Base-by-base conservation (phyloP, 2,888 invertebrate genomes). In the Nasonia oneida region DNA sequence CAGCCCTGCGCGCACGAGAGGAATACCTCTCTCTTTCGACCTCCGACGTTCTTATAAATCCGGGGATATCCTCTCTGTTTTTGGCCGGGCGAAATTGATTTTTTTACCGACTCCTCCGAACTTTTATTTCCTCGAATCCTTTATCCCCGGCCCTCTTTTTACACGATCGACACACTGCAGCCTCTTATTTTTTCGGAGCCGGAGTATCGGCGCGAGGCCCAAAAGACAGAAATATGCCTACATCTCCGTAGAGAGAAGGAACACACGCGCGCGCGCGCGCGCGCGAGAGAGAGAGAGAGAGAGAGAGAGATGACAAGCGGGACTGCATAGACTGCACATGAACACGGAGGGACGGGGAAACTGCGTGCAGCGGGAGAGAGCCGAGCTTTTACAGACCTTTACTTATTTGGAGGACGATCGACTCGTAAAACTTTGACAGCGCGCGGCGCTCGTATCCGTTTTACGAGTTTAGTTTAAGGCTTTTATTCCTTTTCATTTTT, bases 391-490 rank as follows among this genome's bases (percentile, higher is more conserved):
- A 74, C 78, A 79, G 84, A 57, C 79, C 75, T 83, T 64, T 82
- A 79, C 76, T 73, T 82, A 81, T 81, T 84, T 84, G 57, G 57
- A 61, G 84, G 50, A 61, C 67, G 64, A 87, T 71, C 83, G 79
- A 77, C 84, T 82, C 71, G 84, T 78, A 85, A 82, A 83, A 87
- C 77, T 86, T 81, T 73, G 87, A 86, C 85, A 80, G 64, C 81
- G 53, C 81, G 64, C 81, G 84, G 14, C 73, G 67, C 74, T 61
- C 80, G 50, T 50, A 67, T 50, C 15, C 81, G 73, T 77, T 84
- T 85, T 85, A 85, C 85, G 85, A 85, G 85, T 80, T 83, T 83
- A 77, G 47, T 83, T 86, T 81, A 73, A 84, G 84, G 82, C 81
- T 84, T 86, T 83, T 84, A 83, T 82, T 64, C 82, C 78, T 53